These are phyloP conservation scores for Hedya salicella DNA, from an alignment of 2,888 invertebrate species.

Conservation along the genomic window DNA sequence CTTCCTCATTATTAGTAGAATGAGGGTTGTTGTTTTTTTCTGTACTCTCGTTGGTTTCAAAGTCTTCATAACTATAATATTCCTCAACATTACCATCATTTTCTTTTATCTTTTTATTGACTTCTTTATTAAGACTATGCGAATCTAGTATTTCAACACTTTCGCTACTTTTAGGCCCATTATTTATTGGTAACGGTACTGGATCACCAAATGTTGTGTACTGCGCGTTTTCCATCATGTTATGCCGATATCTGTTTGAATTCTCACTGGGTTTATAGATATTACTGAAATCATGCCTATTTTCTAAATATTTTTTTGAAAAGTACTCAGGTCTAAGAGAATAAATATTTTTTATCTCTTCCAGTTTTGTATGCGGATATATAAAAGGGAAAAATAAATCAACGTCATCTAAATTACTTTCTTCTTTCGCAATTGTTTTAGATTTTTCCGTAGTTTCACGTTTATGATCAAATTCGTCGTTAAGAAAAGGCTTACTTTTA, in stretches of 20 bases:
- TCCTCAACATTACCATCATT: background rate
- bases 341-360: conserved; percentile 46
- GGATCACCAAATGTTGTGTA: conserved; percentile 52
- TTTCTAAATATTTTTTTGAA: conserved; percentile 49
- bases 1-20: conserved; percentile 5
- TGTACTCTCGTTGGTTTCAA: background rate
- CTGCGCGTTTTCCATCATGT: conserved; percentile 38
- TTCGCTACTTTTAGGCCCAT: conserved; percentile 4
- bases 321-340: conserved; percentile 50
- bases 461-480: conserved; percentile 11
- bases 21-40: background rate
- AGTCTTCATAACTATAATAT: conserved; percentile 22
- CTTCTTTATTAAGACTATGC: background rate
- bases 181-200: conserved; percentile 50
- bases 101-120: background rate
- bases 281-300: conserved; percentile 51
- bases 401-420: conserved; percentile 4
- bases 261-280: conserved; percentile 46
- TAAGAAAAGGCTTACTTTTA: conserved; percentile 7
- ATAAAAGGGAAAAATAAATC: conserved; percentile 18
- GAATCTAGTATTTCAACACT: background rate
- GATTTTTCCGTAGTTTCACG: conserved; percentile 6
- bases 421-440: background rate
- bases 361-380: conserved; percentile 35
- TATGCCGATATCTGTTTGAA: conserved; percentile 17